Percentiles rank a stretch among this genome's conserved stretches.
These are phyloP conservation scores for Popillia japonica DNA, from an alignment of 1,140 invertebrate species.

Conservation along the genomic window DNA sequence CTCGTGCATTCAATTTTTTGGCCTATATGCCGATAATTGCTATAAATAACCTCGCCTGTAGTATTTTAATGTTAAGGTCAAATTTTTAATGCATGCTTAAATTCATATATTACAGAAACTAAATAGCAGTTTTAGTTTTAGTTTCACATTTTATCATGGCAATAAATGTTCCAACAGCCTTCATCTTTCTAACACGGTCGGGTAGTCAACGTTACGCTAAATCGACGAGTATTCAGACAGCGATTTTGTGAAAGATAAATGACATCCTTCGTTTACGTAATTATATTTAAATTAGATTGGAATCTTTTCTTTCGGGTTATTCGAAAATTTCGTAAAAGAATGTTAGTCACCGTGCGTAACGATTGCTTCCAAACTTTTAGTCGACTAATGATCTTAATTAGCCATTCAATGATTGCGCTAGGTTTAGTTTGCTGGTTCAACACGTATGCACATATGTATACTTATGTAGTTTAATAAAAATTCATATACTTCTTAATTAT, in stretches of 20 bases:
- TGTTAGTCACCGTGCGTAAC: too few species aligned
- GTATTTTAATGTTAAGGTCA: too few species aligned
- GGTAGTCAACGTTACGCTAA: neutral
- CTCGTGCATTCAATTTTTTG: too few species aligned
- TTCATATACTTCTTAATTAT: neutral
- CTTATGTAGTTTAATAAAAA: too few species aligned
- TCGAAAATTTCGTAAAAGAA: constrained; percentile 1
- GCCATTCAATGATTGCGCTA: neutral
- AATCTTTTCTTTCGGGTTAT: neutral
- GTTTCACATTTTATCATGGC: too few species aligned
- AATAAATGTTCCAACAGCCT: neutral
- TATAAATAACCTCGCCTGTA: too few species aligned
- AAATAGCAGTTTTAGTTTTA: too few species aligned
- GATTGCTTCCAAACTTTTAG: too few species aligned
- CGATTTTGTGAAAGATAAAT: neutral
- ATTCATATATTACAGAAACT: too few species aligned
- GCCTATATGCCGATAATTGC: too few species aligned
- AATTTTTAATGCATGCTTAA: too few species aligned
- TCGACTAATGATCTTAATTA: neutral
- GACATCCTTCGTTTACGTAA: neutral
- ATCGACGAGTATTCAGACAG: neutral
- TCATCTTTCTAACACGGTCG: neutral
- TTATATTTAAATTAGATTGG: neutral
- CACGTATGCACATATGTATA: too few species aligned
- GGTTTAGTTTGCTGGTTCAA: neutral